Conservation (phyloP, 2,113 vertebrate genomes). For the Ctenomys sociabilis region DNA sequence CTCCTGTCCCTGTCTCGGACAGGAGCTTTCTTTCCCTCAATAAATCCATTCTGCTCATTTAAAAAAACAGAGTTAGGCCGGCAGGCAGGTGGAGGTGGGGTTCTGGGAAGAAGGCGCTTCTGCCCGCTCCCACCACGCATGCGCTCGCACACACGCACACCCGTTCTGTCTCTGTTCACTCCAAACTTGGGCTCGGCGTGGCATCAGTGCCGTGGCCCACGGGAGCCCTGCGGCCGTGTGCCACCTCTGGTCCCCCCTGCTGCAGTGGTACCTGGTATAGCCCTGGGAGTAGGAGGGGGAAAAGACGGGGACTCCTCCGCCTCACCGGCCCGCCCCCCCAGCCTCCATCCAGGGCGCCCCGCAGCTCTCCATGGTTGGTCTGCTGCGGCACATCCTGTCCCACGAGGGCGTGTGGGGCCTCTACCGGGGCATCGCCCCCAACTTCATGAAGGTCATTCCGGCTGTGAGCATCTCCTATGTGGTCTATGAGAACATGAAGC, state of each 20-base stretch:
- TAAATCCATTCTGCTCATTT: too few species aligned
- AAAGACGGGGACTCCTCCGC: not conserved
- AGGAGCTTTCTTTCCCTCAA: too few species aligned
- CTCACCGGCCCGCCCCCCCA: conserved; percentile 64
- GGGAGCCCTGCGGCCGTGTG: not conserved
- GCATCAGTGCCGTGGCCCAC: not conserved
- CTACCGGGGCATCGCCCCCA: conserved; percentile 86
- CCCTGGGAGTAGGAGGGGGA: not conserved
- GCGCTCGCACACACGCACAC: fast-evolving
- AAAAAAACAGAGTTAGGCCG: too few species aligned
- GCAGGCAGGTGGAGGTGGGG: too few species aligned
- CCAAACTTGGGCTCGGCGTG: not conserved
- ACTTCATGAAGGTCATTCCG: conserved; percentile 91
- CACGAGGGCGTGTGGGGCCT: conserved; percentile 84
- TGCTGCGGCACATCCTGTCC: conserved; percentile 82
- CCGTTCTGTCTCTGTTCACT: not conserved
- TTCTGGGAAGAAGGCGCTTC: not conserved
- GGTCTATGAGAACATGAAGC: conserved; percentile 87
- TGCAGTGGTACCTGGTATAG: not conserved
- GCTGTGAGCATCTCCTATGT: conserved; percentile 95
- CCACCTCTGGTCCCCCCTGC: not conserved
- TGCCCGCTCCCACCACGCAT: not conserved
- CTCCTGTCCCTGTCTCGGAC: too few species aligned
- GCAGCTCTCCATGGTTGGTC: conserved; percentile 83
- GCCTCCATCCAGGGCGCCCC: conserved; percentile 82